Conservation (phyloP, 2,113 vertebrate species). For the Siphamia tubifer region DNA sequence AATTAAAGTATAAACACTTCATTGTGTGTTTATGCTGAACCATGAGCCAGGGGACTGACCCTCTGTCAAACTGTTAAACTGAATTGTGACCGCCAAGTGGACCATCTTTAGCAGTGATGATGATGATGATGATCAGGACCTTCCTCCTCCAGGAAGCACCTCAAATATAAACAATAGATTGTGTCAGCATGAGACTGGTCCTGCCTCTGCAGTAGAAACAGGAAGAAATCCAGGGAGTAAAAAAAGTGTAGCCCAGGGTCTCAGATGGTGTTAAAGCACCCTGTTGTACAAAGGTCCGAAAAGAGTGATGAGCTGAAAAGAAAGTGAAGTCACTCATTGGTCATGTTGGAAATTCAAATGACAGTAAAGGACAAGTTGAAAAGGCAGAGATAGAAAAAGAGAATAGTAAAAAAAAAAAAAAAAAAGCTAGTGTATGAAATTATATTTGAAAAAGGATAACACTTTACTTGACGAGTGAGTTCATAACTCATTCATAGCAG, state of each 20-base stretch:
- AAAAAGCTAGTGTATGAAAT: background rate
- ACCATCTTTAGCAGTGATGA: constrained; percentile 94
- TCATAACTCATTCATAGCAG: too few species aligned
- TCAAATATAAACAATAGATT: background rate
- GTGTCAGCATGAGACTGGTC: background rate
- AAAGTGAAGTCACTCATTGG: background rate
- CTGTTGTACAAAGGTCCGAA: background rate
- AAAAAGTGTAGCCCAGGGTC: too few species aligned
- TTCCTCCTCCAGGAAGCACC: constrained; percentile 58
- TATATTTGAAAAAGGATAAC: background rate
- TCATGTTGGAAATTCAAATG: background rate
- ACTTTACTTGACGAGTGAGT: too few species aligned
- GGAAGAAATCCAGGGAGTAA: background rate
- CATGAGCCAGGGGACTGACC: too few species aligned
- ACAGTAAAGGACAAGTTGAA: constrained; percentile 6
- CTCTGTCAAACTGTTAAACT: too few species aligned
- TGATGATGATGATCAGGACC: constrained; percentile 72
- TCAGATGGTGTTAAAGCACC: too few species aligned
- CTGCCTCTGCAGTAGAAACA: background rate
- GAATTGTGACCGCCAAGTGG: too few species aligned
- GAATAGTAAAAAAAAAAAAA: background rate
- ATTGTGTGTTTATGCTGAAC: too few species aligned
- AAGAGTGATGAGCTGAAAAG: constrained; percentile 3
- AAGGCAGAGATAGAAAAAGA: constrained; percentile 8
- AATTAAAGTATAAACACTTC: too few species aligned